Evolutionary conservation across 2,888 invertebrate species (phyloP).

Genomic region (Apantesis nais): DNA sequence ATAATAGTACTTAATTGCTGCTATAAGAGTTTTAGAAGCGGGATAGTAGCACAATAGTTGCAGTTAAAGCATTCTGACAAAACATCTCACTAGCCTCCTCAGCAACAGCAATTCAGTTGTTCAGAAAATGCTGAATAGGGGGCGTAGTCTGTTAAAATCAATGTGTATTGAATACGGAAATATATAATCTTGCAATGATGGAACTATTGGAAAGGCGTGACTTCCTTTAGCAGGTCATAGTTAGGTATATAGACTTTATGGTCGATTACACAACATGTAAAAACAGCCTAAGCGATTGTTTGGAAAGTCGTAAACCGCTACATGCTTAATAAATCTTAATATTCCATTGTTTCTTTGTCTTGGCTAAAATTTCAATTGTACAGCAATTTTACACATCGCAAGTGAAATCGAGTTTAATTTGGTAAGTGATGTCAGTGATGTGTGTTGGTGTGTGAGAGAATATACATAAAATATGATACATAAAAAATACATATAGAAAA

Average conservation of each 20-base stretch:
- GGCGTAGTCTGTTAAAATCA: constrained; percentile 5
- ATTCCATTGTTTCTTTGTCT: constrained; percentile 68
- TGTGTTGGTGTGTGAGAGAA: constrained; percentile 44
- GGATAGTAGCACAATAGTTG: not conserved
- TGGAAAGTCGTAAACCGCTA: constrained; percentile 57
- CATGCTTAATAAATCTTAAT: constrained; percentile 66
- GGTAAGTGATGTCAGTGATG: constrained; percentile 49
- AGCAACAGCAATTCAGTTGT: not conserved
- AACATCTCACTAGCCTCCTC: not conserved
- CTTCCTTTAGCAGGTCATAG: constrained; percentile 26
- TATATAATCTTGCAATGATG: constrained; percentile 23
- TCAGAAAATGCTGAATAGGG: not conserved
- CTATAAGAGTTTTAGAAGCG: not conserved
- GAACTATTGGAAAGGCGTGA: constrained; percentile 17
- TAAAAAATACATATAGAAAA: too few species aligned
- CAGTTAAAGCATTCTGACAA: not conserved
- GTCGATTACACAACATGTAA: constrained; percentile 40
- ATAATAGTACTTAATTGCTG: not conserved
- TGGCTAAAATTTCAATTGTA: constrained; percentile 56
- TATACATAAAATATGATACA: constrained; percentile 19
- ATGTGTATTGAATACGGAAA: constrained; percentile 9
- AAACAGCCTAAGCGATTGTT: constrained; percentile 52
- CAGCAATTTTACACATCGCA: constrained; percentile 50
- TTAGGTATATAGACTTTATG: constrained; percentile 31
- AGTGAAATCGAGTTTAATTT: constrained; percentile 55